A percentile compares a stretch with the other conserved stretches of the same genome.
Evolutionary conservation across 2,888 invertebrate species (phyloP).

Genomic region (Asteroscopus sphinx): DNA sequence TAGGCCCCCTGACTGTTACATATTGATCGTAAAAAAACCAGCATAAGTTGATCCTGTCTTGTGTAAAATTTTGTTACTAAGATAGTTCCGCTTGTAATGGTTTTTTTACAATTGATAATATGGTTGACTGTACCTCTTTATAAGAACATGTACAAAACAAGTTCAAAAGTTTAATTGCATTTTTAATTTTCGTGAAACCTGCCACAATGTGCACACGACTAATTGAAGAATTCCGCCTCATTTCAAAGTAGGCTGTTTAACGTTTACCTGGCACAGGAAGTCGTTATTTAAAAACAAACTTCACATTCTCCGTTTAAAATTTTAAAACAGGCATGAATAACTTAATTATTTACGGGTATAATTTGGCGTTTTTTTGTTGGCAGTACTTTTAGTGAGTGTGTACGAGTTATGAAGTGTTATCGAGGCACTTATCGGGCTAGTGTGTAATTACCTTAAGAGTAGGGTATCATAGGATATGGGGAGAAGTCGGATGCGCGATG

Average conservation of each 20-base stretch:
- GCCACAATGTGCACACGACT: slow-evolving; percentile 38
- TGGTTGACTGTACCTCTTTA: slow-evolving; percentile 5
- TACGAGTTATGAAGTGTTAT: slow-evolving; percentile 68
- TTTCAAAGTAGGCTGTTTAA: slow-evolving; percentile 52
- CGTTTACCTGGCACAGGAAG: slow-evolving; percentile 47
- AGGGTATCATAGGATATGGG: slow-evolving; percentile 57
- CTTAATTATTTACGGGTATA: slow-evolving; percentile 54
- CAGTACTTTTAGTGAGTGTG: slow-evolving; percentile 42
- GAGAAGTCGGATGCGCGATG: slow-evolving; percentile 22
- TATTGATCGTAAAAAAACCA: too few relatives aligned
- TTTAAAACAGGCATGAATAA: slow-evolving; percentile 49
- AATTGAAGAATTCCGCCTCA: slow-evolving; percentile 40
- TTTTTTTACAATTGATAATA: too few relatives aligned
- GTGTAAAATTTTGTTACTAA: too few relatives aligned
- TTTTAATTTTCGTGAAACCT: slow-evolving; percentile 24
- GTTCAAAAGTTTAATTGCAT: slow-evolving; percentile 6
- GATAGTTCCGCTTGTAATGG: too few relatives aligned
- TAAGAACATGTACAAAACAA: slow-evolving; percentile 14
- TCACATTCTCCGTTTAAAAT: slow-evolving; percentile 41
- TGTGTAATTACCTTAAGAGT: slow-evolving; percentile 73
- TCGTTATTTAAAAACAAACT: slow-evolving; percentile 51
- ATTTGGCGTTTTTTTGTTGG: slow-evolving; percentile 46
- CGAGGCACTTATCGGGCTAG: slow-evolving; percentile 65
- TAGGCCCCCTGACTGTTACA: too few relatives aligned
- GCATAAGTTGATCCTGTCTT: too few relatives aligned